Evolutionary conservation across 2,113 vertebrate genomes (phyloP), one percentile per base, ranked within the genome.

Genomic region (Carassius gibelio): DNA sequence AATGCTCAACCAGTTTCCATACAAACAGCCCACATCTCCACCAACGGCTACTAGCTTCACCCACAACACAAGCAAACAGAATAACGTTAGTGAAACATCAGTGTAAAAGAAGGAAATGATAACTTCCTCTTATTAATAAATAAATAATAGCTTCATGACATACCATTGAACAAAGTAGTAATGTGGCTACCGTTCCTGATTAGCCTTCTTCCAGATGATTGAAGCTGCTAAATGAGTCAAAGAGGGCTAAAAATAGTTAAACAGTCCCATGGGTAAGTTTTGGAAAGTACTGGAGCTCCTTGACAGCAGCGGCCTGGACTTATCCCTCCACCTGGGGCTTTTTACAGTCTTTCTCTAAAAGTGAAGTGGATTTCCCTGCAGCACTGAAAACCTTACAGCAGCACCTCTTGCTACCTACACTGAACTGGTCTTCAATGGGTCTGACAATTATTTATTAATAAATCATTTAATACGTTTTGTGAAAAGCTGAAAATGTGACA

Each of bases 221-320:
- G 38, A 82, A 74, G 52, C 36, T 17, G 36, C 61, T 74, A 81
- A 88, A 88, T 61, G 57, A 84, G 76, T 48, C 62, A 61, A 84
- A 69, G 57, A 36, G 48, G 23, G 52, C 50, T 88, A 88, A 86
- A 86, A 77, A 76, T 84, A 86, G 82, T 34, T 9, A 23, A 84
- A 84, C 66, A 55, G 79, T 59, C 38, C 45, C 84, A 69, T 11
- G 68, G 62, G 84, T 55, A 78, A 74, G 77, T 34, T 38, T 26
- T 68, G 87, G 87, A 88, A 88, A 88, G 84, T 88, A 75, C 87
- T 88, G 84, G 82, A 86, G 71, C 21, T 86, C 64, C 82, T 80
- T 64, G 34, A 26, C 74, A 75, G 59, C 57, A 86, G 81, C 26
- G 61, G 81, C 59, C 76, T 86, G 17, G 30, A 84, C 84, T 62